Percentiles rank a stretch among this genome's conserved stretches.
Evolutionary conservation across 2,113 vertebrate genomes (phyloP).

Genomic region (Saguinus midas): DNA sequence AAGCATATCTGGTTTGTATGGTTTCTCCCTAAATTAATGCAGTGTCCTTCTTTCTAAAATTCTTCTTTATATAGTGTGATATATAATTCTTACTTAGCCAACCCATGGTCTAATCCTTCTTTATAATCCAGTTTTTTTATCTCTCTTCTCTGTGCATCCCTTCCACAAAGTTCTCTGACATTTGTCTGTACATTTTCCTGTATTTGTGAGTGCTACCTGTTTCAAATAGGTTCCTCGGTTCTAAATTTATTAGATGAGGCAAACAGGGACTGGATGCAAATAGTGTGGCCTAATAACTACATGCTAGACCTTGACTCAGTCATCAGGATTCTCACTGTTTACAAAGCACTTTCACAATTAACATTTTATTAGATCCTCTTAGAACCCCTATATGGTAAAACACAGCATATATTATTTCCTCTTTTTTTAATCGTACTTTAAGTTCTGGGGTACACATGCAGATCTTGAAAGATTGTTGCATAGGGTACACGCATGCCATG

Average conservation of each 20-base stretch:
- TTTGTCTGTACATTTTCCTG: neutral
- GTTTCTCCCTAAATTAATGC: slow-evolving; percentile 75
- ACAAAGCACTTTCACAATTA: neutral
- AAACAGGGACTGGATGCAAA: neutral
- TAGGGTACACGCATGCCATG: too few species aligned
- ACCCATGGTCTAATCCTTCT: neutral
- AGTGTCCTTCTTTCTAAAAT: slow-evolving; percentile 72
- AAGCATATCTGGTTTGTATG: slow-evolving; percentile 78
- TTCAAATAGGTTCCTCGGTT: neutral
- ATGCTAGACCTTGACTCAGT: neutral
- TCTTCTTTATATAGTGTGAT: slow-evolving; percentile 56
- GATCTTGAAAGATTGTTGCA: too few species aligned
- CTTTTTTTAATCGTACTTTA: too few species aligned
- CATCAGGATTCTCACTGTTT: neutral
- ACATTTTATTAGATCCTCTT: neutral
- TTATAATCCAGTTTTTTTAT: neutral
- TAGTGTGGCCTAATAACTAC: neutral
- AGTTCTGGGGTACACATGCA: too few species aligned
- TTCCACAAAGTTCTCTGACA: neutral
- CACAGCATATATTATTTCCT: neutral
- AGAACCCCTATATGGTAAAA: neutral
- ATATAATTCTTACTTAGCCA: neutral
- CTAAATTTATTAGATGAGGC: neutral
- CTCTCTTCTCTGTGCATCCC: neutral
- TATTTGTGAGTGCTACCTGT: neutral